Percentiles rank a stretch among this genome's conserved stretches.
Evolutionary conservation across 2,888 invertebrate genomes (phyloP).

Genomic region (Stramonita haemastoma): DNA sequence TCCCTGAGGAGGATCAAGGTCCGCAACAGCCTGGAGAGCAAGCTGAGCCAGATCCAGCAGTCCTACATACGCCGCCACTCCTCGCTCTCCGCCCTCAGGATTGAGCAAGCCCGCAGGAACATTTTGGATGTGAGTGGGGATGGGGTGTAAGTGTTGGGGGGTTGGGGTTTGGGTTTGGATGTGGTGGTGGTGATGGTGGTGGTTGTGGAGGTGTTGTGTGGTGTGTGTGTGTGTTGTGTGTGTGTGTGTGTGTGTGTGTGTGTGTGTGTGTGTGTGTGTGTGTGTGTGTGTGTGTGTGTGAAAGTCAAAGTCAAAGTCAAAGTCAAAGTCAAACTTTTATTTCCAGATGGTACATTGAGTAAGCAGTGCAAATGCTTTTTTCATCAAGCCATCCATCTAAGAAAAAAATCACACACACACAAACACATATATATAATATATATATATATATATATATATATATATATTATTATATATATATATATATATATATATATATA

Average conservation of each 20-base stretch:
- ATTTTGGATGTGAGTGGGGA: slow-evolving; percentile 31
- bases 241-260: background rate
- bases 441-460: too few species aligned
- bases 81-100: background rate
- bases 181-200: too few species aligned
- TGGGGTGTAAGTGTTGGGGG: background rate
- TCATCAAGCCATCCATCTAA: too few species aligned
- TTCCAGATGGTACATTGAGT: too few species aligned
- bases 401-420: too few species aligned
- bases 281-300: background rate
- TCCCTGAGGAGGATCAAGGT: slow-evolving; percentile 41
- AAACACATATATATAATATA: too few species aligned
- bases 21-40: slow-evolving; percentile 41
- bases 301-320: too few species aligned
- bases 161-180: background rate
- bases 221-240: slow-evolving; percentile 1
- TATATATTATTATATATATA: too few species aligned
- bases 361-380: too few species aligned
- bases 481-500: too few species aligned
- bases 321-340: too few species aligned
- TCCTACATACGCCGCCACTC: slow-evolving; percentile 27
- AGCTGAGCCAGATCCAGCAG: slow-evolving; percentile 35
- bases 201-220: too few species aligned
- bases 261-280: background rate
- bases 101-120: slow-evolving; percentile 22